Percentiles rank a stretch among this genome's conserved stretches.
These are phyloP conservation scores for Dysmachus trigonus DNA, from an alignment of 2,888 invertebrate genomes.

Conservation along the genomic window DNA sequence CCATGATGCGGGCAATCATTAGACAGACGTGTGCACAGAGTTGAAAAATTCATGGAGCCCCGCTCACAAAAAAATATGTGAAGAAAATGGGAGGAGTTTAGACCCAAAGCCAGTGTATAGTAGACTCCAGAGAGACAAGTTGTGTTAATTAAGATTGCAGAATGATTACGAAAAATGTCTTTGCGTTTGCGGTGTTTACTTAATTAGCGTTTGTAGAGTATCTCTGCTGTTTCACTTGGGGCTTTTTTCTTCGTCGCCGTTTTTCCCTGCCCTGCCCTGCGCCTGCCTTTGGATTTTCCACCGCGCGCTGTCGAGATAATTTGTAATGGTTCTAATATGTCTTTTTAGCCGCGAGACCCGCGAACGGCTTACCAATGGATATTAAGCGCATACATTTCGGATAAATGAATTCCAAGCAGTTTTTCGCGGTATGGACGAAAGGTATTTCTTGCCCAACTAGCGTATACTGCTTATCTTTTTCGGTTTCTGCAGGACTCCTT, in stretches of 20 bases:
- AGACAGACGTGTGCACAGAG: slow-evolving; percentile 14
- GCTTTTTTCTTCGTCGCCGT: not conserved
- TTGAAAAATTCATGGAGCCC: not conserved
- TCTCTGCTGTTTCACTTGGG: slow-evolving; percentile 29
- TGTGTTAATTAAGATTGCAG: slow-evolving; percentile 45
- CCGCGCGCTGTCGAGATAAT: slow-evolving; percentile 23
- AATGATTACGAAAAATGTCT: slow-evolving; percentile 44
- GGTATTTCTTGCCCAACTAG: not conserved
- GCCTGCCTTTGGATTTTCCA: not conserved
- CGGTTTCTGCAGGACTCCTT: not conserved
- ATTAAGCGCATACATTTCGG: not conserved
- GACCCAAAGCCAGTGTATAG: not conserved
- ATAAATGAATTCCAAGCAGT: not conserved
- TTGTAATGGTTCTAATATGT: slow-evolving; percentile 20
- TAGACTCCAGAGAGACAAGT: slow-evolving; percentile 28
- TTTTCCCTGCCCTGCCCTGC: not conserved
- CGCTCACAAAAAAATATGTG: slow-evolving; percentile 5
- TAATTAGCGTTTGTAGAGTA: slow-evolving; percentile 42
- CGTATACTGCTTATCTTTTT: not conserved
- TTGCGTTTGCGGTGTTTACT: slow-evolving; percentile 41
- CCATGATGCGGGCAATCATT: slow-evolving; percentile 21
- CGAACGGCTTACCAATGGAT: not conserved
- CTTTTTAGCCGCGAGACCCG: not conserved
- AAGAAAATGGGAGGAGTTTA: slow-evolving; percentile 40
- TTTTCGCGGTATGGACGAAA: not conserved